Conservation (phyloP, 2,888 invertebrate genomes). For the Oeneis ivallda region DNA sequence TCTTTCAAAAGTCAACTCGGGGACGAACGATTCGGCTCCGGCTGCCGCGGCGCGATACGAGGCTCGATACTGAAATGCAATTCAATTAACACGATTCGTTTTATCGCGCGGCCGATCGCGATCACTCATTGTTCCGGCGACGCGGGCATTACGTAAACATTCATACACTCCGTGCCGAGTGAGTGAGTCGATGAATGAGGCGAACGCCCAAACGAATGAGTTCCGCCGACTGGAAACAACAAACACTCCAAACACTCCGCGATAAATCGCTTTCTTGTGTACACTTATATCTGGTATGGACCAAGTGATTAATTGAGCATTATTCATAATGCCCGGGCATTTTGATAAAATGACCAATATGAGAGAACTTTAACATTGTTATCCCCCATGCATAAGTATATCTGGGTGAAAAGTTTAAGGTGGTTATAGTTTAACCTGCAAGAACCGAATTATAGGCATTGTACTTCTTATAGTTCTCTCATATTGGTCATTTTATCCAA, state of each 20-base stretch:
- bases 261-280: not conserved
- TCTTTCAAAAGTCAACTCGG: not conserved
- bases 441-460: too few relatives aligned
- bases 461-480: too few relatives aligned
- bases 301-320: too few relatives aligned
- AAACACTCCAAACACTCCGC: not conserved
- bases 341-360: too few relatives aligned
- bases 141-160: not conserved
- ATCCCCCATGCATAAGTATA: too few relatives aligned
- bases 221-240: not conserved
- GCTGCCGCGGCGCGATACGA: not conserved
- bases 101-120: not conserved
- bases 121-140: not conserved
- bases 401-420: too few relatives aligned
- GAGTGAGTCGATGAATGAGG: not conserved
- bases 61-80: not conserved
- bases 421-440: too few relatives aligned
- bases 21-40: not conserved
- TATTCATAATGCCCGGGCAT: too few relatives aligned
- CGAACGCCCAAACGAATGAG: not conserved
- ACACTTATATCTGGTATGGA: not conserved
- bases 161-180: not conserved
- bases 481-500: too few relatives aligned
- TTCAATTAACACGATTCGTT: slow-evolving; percentile 7
- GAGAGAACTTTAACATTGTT: too few relatives aligned